Evolutionary conservation across 2,797 vertebrate species (phyloP).

Genomic region (Pseudochromis fuscus): DNA sequence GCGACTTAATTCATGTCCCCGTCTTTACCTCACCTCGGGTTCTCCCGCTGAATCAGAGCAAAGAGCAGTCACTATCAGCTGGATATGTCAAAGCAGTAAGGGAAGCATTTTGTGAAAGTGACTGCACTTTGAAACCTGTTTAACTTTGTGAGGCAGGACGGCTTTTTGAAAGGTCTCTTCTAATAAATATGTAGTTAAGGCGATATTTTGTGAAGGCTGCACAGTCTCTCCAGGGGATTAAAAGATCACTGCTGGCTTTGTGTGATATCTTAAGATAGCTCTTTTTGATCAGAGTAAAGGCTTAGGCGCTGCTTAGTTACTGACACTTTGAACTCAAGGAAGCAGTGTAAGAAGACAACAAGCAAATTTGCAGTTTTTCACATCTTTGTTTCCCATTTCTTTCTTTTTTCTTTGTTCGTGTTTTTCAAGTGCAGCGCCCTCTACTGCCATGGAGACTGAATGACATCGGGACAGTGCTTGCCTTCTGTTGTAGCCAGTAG

Average conservation of each 20-base stretch:
- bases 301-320: slow-evolving; percentile 71
- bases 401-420: slow-evolving; percentile 47
- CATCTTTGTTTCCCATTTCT: slow-evolving; percentile 35
- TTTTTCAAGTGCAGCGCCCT: slow-evolving; percentile 64
- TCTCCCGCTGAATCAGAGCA: slow-evolving; percentile 50
- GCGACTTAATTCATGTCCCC: slow-evolving; percentile 57
- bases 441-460: slow-evolving; percentile 72
- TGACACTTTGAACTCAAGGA: slow-evolving; percentile 65
- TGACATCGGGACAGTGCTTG: slow-evolving; percentile 48
- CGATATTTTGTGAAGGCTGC: slow-evolving; percentile 78
- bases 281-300: slow-evolving; percentile 78
- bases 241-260: slow-evolving; percentile 79
- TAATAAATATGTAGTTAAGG: slow-evolving; percentile 79
- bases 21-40: slow-evolving; percentile 55
- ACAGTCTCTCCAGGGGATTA: slow-evolving; percentile 69
- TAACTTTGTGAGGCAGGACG: slow-evolving; percentile 57
- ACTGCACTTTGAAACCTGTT: slow-evolving; percentile 63
- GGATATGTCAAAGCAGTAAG: slow-evolving; percentile 50
- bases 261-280: slow-evolving; percentile 81
- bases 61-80: slow-evolving; percentile 44
- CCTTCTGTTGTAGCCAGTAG: slow-evolving; percentile 65
- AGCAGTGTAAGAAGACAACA: slow-evolving; percentile 60
- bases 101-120: slow-evolving; percentile 51
- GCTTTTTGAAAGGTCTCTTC: slow-evolving; percentile 70
- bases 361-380: slow-evolving; percentile 63